Evolutionary conservation across 2,888 invertebrate species (phyloP).

Genomic region (Globia sparganii): DNA sequence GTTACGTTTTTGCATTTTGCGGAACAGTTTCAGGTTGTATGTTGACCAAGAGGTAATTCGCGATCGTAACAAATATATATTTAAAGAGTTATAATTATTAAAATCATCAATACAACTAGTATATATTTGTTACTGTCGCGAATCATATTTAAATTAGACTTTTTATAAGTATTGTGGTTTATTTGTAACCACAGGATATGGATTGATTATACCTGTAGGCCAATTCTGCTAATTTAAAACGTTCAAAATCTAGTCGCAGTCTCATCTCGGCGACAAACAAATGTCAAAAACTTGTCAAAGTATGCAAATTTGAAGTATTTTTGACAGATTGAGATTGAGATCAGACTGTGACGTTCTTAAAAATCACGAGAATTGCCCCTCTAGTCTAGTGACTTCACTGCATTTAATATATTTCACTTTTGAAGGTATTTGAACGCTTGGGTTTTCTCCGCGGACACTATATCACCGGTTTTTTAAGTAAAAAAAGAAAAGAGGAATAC

Average conservation of each 20-base stretch:
- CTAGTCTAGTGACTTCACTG: conserved; percentile 14
- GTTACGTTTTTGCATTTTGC: neutral
- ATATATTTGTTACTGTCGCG: too few species aligned
- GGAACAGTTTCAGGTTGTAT: neutral
- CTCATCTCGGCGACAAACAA: too few species aligned
- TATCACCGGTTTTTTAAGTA: neutral
- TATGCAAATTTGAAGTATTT: too few species aligned
- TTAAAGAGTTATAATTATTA: neutral
- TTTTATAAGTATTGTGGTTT: neutral
- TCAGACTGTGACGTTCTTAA: too few species aligned
- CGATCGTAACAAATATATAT: neutral
- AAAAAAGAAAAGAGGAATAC: neutral
- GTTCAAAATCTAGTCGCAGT: too few species aligned
- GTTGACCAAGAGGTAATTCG: neutral
- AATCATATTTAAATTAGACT: neutral
- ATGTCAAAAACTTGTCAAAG: too few species aligned
- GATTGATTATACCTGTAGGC: conserved; percentile 35
- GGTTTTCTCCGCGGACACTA: neutral
- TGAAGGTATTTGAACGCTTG: conserved; percentile 16
- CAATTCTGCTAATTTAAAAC: too few species aligned
- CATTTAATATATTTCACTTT: conserved; percentile 29
- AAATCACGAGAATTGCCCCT: too few species aligned
- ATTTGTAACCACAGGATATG: neutral
- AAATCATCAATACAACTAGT: too few species aligned
- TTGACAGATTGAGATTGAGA: too few species aligned